Base-by-base conservation (phyloP, 2,113 vertebrate genomes). In the Cynopterus brachyotis region DNA sequence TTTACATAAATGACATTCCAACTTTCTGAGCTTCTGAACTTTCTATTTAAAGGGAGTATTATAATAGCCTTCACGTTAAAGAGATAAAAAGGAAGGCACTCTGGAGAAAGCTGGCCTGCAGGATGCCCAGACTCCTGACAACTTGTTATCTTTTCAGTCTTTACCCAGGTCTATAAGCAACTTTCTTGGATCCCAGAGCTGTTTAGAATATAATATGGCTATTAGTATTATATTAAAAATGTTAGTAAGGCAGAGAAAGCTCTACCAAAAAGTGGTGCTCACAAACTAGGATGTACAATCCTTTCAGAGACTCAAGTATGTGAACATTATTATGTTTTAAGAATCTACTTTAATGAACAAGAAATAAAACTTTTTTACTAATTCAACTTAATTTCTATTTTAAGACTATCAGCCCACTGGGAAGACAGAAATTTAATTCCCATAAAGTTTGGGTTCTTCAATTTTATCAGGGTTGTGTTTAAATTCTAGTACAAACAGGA, bases 331-430 rank as follows among this genome's bases (percentile, higher is more conserved):
- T 72, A 42, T 72, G 26, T 72, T 72, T 72, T 42, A 93, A 84
- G 37, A 86, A 86, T 92, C 73, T 69, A 85, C 22, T 70, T 73
- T 62, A 76, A 91, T 69, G 17, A 75, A 16, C 35, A 76, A 92
- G n/a, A 97, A 95, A 92, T 67, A 75, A 70, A 66, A 62, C 47
- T 82, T 67, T 45, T 53, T 16, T 53, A 57, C 16, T 19, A 60
- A 80, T 60, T 86, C 24, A 94, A 86, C 15, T 45, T 90, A 55
- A 67, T 80, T 86, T 92, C 32, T 82, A 37, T 86, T 92, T 95
- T 82, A 13, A 94, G 28, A 22, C 45, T 81, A 42, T 66, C 19
- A 55, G 10, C 81, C 26, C 30, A 6, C 42, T 86, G 6, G 7
- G 22, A 35, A 90, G 22, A 4, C 30, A 92, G 45, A 86, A 78